Percentiles rank a stretch among this genome's conserved stretches.
phyloP scores from a whole-genome alignment of 2,888 invertebrate genomes.

The Liposcelis brunnea region DNA sequence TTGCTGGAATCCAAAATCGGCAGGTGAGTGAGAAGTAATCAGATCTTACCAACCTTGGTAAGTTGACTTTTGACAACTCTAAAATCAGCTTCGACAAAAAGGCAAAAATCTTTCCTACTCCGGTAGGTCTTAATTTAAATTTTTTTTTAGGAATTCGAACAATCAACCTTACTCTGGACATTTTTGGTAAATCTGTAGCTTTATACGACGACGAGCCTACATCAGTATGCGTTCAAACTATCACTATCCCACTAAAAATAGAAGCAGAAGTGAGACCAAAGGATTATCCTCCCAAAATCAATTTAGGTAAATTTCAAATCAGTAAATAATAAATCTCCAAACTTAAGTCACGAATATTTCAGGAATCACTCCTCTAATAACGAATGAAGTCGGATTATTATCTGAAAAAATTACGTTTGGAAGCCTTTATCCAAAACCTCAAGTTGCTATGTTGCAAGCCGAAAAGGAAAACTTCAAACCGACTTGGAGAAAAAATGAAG shows the following conservation, averaged over 20 bases:
- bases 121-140: too few species aligned
- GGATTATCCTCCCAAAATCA: too few species aligned
- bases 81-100: too few species aligned
- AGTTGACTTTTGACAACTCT: not conserved
- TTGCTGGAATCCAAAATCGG: too few species aligned
- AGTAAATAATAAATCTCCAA: not conserved
- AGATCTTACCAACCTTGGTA: constrained; percentile 23
- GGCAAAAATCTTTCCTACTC: constrained; percentile 16
- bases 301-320: too few species aligned
- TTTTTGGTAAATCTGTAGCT: too few species aligned
- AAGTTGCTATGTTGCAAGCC: constrained; percentile 17
- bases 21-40: constrained; percentile 18
- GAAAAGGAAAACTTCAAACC: constrained; percentile 3
- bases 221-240: too few species aligned
- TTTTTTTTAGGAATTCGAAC: too few species aligned
- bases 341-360: constrained; percentile 6
- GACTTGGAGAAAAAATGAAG: constrained; percentile 13
- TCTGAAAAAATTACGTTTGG: constrained; percentile 20
- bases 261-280: too few species aligned
- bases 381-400: constrained; percentile 24
- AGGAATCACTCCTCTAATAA: constrained; percentile 23
- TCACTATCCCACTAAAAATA: too few species aligned
- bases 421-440: constrained; percentile 19
- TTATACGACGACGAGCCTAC: not conserved
- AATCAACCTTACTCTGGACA: too few species aligned